Evolutionary conservation across 2,888 invertebrate species (phyloP).

Genomic region (Cyaniris semiargus): DNA sequence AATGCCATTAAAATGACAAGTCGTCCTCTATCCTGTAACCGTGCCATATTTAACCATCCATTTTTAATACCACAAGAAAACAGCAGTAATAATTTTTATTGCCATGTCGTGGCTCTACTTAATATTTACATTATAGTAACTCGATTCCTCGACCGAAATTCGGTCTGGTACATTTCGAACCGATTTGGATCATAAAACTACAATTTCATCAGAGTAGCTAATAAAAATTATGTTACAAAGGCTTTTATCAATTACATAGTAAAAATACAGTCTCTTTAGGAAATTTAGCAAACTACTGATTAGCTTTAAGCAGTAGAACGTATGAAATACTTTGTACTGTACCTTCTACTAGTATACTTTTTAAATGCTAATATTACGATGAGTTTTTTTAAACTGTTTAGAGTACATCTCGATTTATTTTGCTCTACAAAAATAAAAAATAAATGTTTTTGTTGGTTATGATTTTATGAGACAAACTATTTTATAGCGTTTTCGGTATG

Average conservation of each 20-base stretch:
- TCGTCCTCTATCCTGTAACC: constrained; percentile 20
- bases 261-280: constrained; percentile 31
- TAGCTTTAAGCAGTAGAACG: constrained; percentile 28
- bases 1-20: not conserved
- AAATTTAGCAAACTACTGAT: constrained; percentile 4
- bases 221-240: not conserved
- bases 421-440: not conserved
- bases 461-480: too few species aligned
- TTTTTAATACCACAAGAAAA: constrained; percentile 16
- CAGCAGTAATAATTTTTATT: constrained; percentile 15
- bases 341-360: constrained; percentile 31
- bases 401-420: not conserved
- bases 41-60: constrained; percentile 28
- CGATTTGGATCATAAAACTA: not conserved
- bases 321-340: constrained; percentile 26
- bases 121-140: constrained; percentile 18
- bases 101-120: constrained; percentile 17
- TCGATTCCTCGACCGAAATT: not conserved
- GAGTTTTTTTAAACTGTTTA: not conserved
- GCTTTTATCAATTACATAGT: constrained; percentile 21
- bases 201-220: not conserved
- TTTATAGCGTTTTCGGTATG: too few species aligned
- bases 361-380: constrained; percentile 21
- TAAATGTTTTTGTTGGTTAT: too few species aligned
- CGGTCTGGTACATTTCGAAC: not conserved